Percentiles rank a stretch among this genome's conserved stretches.
Conservation (phyloP, 2,113 vertebrate genomes). For the Myrmecophaga tridactyla region DNA sequence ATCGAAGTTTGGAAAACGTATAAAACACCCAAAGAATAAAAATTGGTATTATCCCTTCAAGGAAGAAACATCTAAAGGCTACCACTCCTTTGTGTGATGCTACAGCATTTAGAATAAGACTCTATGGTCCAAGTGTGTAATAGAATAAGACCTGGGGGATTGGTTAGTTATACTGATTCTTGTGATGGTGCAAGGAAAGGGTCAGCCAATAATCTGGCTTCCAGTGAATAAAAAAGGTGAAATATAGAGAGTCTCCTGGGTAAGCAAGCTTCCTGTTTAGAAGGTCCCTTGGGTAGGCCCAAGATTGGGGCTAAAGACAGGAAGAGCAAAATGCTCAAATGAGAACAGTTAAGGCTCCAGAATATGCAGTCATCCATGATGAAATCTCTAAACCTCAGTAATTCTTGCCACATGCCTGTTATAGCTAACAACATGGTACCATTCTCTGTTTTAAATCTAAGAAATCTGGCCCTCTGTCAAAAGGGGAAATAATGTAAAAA, state of each 20-base stretch:
- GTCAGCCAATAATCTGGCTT: not conserved
- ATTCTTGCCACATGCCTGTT: not conserved
- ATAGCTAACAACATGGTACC: not conserved
- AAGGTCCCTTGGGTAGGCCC: not conserved
- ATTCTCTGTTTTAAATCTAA: not conserved
- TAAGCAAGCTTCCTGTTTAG: not conserved
- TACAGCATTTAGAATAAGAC: not conserved
- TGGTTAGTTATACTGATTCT: not conserved
- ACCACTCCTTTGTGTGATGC: not conserved
- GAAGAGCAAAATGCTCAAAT: not conserved
- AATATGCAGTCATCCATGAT: not conserved
- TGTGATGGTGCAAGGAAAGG: not conserved
- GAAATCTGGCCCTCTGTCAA: not conserved
- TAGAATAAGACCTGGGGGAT: not conserved
- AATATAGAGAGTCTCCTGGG: not conserved
- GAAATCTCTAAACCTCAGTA: not conserved
- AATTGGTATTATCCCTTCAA: not conserved
- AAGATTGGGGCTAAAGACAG: not conserved
- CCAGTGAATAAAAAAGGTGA: not conserved
- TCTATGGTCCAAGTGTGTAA: slow-evolving; percentile 11
- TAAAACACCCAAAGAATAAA: not conserved
- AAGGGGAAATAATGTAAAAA: not conserved
- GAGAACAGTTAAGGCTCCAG: no score
- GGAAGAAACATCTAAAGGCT: not conserved
- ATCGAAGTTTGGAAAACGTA: not conserved